Base-by-base conservation (phyloP, 2,113 vertebrate genomes). In the Kryptolebias marmoratus region DNA sequence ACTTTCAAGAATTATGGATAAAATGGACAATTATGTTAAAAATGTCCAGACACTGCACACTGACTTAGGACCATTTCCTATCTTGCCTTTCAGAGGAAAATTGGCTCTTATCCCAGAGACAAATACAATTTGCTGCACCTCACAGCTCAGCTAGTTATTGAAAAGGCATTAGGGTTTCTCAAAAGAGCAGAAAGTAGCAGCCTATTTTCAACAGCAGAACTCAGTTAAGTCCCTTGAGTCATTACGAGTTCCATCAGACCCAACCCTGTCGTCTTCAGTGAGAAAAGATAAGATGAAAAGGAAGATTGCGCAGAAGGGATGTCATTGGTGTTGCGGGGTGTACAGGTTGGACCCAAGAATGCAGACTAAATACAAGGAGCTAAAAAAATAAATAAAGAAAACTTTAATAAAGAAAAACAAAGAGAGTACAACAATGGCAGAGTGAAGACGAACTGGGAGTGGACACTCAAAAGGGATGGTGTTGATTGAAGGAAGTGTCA, bases 91-190 rank as follows among this genome's bases (percentile, higher is more conserved):
- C 16, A 64, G 60, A 45, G 31, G 56, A 47, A 76, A 63, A 71
- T 32, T 70, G 31, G 16, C 61, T 60, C 52, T 75, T 64, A 73
- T 75, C 31, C 59, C 47, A 55, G 61, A 77, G 79, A 77, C 68
- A 70, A 84, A 80, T 30, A 50, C 4, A 7, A 49, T 54, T 81
- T 47, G 55, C 50, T 69, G 68, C 61, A 50, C 27, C 66, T 52
- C 52, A 45, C 57, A 44, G 78, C 55, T 77, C 42, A 73, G 56
- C 30, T 18, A 57, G 59, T 64, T 68, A 64, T 30, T 60, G 77
- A 50, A 79, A 85, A 56, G 30, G 70, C 66, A 77, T 70, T 71
- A 53, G 72, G 32, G 47, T 13, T 54, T 77, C 64, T 68, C 44
- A 31, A 67, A 77, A 68, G 63, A 73, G 62, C 65, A 63, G 65